Conservation (phyloP, 2,888 invertebrate genomes). For the Hyalella azteca region DNA sequence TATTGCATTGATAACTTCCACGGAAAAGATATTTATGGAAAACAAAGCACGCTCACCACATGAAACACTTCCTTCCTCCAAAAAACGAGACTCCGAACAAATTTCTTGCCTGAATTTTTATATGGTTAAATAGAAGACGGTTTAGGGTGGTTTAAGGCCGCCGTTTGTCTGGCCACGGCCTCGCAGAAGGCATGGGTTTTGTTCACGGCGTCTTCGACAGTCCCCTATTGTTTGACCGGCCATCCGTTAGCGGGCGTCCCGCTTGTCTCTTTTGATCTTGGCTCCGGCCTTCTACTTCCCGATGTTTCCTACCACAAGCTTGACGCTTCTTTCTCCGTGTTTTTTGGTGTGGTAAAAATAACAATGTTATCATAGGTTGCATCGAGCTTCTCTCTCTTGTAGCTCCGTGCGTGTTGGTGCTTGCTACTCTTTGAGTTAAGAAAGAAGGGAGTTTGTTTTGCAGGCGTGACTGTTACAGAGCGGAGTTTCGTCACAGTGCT, state of each 20-base stretch:
- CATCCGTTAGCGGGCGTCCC: conserved; percentile 20
- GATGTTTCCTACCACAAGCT: neutral
- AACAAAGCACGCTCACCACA: too few species aligned
- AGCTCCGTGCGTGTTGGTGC: too few species aligned
- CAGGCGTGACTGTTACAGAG: too few species aligned
- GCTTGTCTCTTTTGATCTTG: conserved; percentile 13
- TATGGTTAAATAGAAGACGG: too few species aligned
- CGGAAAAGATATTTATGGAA: too few species aligned
- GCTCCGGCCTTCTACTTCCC: neutral
- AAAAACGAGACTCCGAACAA: too few species aligned
- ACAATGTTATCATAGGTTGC: conserved; percentile 23
- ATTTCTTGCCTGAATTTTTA: too few species aligned
- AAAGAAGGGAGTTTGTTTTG: too few species aligned
- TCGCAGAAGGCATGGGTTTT: neutral
- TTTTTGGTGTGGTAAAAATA: neutral
- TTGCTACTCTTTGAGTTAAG: too few species aligned
- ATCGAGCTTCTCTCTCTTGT: conserved; percentile 1
- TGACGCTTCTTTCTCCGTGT: conserved; percentile 4
- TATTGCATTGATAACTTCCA: too few species aligned
- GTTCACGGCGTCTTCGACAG: neutral
- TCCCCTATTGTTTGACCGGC: neutral
- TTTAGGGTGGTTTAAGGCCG: conserved; percentile 2
- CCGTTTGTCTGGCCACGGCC: conserved; percentile 24
- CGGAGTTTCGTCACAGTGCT: neutral
- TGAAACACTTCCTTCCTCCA: too few species aligned